These are phyloP conservation scores for Entomobrya multifasciata DNA, from an alignment of 2,888 invertebrate species.

Conservation along the genomic window DNA sequence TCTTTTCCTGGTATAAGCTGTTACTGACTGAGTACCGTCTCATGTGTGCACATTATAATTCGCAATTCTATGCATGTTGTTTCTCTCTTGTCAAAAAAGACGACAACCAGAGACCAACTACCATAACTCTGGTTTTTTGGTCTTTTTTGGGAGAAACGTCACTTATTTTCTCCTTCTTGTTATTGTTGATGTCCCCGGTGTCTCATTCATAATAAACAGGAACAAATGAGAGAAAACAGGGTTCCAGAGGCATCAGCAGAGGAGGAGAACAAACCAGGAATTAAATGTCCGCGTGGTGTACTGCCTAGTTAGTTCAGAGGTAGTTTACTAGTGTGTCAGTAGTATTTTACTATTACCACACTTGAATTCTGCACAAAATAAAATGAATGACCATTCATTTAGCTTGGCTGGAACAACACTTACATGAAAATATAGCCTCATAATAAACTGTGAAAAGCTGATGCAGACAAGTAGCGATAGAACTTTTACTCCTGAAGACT, in stretches of 20 bases:
- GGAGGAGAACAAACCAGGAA: neutral
- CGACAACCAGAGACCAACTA: neutral
- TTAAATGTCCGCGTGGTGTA: neutral
- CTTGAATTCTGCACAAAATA: neutral
- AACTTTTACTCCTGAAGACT: too few relatives aligned
- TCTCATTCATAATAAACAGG: constrained; percentile 45
- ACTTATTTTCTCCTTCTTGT: neutral
- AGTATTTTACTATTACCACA: too few relatives aligned
- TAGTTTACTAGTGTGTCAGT: neutral
- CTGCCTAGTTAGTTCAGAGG: too few relatives aligned
- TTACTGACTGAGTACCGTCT: neutral
- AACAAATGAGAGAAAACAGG: constrained; percentile 27
- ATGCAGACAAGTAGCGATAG: too few relatives aligned
- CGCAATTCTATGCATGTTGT: constrained; percentile 18
- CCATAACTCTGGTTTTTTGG: neutral
- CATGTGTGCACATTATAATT: constrained; percentile 25
- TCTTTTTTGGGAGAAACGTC: constrained; percentile 33
- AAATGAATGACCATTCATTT: constrained; percentile 27
- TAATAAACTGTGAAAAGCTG: too few relatives aligned
- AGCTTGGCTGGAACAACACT: neutral
- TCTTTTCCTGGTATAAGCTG: neutral
- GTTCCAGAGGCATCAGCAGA: neutral
- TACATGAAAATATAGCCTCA: constrained; percentile 15
- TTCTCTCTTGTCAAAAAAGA: neutral
- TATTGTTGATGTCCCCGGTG: constrained; percentile 28